Percentiles rank a stretch among this genome's conserved stretches.
phyloP scores from a whole-genome alignment of 2,888 invertebrate genomes.

The Strigamia transsilvanica region DNA sequence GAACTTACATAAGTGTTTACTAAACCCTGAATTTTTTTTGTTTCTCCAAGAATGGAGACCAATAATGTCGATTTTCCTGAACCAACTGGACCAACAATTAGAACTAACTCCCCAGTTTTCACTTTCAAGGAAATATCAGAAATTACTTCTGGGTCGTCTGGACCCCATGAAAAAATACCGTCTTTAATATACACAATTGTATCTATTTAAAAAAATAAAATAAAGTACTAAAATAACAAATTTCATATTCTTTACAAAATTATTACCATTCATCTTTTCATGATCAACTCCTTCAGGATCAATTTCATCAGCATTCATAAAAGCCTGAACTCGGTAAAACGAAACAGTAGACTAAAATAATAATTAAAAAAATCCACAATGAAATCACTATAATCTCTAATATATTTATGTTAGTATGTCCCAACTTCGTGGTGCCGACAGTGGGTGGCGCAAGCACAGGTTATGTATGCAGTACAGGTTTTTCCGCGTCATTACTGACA shows the following conservation, averaged over 20 bases:
- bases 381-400: too few relatives aligned
- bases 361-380: too few relatives aligned
- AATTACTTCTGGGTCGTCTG: constrained; percentile 71
- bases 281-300: constrained; percentile 80
- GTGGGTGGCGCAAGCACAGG: too few relatives aligned
- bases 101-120: constrained; percentile 75
- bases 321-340: constrained; percentile 87
- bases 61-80: constrained; percentile 89
- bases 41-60: constrained; percentile 87
- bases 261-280: not conserved
- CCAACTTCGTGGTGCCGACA: too few relatives aligned
- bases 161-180: constrained; percentile 88
- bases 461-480: too few relatives aligned
- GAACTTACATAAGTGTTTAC: constrained; percentile 73
- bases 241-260: not conserved
- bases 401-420: too few relatives aligned
- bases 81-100: constrained; percentile 88
- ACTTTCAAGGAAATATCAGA: constrained; percentile 79
- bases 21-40: constrained; percentile 82
- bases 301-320: constrained; percentile 90
- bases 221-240: not conserved
- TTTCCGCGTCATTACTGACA: too few relatives aligned
- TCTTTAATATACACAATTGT: constrained; percentile 83
- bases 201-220: constrained; percentile 66
- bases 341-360: constrained; percentile 80